Percentiles rank a stretch among this genome's conserved stretches.
Evolutionary conservation across 2,797 vertebrate genomes (phyloP).

Genomic region (Spondyliosoma cantharus): DNA sequence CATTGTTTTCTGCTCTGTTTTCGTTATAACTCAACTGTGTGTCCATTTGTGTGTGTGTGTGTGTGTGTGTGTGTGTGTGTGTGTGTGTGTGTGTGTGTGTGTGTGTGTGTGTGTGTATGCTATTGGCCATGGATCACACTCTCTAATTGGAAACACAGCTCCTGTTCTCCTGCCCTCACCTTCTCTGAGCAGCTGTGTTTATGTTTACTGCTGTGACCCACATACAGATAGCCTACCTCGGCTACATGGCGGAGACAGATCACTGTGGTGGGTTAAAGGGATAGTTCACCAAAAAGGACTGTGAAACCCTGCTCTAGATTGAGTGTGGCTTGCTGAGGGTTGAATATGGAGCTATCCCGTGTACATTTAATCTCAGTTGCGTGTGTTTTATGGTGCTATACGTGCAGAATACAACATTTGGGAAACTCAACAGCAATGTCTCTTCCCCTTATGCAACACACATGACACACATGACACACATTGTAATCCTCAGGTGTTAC

Average conservation of each 20-base stretch:
- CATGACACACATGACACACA: too few species aligned
- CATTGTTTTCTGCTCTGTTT: not conserved
- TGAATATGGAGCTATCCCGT: not conserved
- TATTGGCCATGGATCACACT: conserved; percentile 48
- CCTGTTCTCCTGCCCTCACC: conserved; percentile 39
- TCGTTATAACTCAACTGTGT: not conserved
- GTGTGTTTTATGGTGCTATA: not conserved
- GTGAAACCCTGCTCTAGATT: not conserved
- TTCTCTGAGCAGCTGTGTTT: conserved; percentile 60
- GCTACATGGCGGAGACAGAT: not conserved
- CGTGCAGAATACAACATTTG: not conserved
- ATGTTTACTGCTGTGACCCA: conserved; percentile 56
- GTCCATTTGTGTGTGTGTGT: conserved; percentile 33
- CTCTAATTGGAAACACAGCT: conserved; percentile 63
- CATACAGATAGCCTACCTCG: conserved; percentile 41
- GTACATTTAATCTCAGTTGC: not conserved
- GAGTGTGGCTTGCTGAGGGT: not conserved
- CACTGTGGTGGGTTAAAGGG: conserved; percentile 11
- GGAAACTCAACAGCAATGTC: not conserved
- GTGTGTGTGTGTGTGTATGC: too few species aligned
- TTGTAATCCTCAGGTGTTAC: not conserved
- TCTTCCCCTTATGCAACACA: not conserved
- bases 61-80: conserved; percentile 30
- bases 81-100: conserved; percentile 32
- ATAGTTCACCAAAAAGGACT: conserved; percentile 7